Conservation (phyloP, 1,140 invertebrate genomes). For the Grapholita molesta region DNA sequence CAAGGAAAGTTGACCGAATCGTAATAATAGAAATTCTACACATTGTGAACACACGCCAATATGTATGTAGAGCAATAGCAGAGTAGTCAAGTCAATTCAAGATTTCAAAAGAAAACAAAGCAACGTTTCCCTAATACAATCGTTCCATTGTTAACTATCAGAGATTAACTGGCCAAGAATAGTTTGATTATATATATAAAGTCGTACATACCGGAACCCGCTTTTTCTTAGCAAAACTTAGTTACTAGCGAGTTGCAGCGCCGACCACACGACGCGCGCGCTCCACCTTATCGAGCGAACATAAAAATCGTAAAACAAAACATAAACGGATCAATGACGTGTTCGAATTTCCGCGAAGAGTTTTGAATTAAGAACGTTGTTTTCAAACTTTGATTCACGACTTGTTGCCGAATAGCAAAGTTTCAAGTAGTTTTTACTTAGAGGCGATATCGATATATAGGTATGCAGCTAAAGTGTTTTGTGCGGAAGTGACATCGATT, state of each 20-base stretch:
- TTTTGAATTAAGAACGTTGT: conserved; percentile 39
- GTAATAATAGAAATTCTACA: no score
- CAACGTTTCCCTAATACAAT: conserved; percentile 25
- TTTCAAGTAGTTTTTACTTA: background rate
- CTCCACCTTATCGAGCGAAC: conserved; percentile 20
- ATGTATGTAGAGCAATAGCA: background rate
- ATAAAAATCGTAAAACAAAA: conserved; percentile 34
- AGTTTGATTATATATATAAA: background rate
- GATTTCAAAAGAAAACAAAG: conserved; percentile 23
- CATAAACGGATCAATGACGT: conserved; percentile 33
- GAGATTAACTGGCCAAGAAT: background rate
- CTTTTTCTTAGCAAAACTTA: conserved; percentile 21
- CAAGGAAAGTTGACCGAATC: no score
- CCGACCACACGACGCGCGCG: conserved; percentile 43
- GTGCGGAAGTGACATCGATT: conserved; percentile 17
- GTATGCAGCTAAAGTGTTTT: background rate
- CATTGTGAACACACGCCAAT: background rate
- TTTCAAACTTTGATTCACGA: conserved; percentile 30
- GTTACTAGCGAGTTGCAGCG: conserved; percentile 44
- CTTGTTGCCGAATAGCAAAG: conserved; percentile 23
- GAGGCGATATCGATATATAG: background rate
- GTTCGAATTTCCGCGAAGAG: conserved; percentile 24
- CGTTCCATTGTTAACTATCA: conserved; percentile 31
- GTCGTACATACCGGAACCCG: background rate
- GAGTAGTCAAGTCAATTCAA: background rate